A percentile compares a stretch with the other conserved stretches of the same genome.
Evolutionary conservation across 2,797 vertebrate genomes (phyloP).

Genomic region (Aeoliscus strigatus): DNA sequence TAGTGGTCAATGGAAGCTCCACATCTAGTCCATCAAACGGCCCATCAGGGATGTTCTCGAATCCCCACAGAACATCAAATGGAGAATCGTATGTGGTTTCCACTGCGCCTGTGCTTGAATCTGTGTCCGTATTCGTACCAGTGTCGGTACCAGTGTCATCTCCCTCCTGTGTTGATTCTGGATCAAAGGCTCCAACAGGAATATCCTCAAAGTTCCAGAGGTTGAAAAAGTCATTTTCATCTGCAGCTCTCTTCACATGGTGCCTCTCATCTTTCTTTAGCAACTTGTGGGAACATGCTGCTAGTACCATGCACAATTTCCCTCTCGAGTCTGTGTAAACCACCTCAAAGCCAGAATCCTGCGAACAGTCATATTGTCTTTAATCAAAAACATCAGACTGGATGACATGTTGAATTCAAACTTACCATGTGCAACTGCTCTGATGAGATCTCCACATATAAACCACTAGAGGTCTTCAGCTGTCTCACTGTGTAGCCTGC

Average conservation of each 20-base stretch:
- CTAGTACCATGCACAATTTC: background rate
- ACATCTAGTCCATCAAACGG: background rate
- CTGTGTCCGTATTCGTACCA: no score
- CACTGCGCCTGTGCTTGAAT: no score
- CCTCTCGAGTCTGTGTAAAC: constrained; percentile 10
- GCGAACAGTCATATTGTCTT: background rate
- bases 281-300: background rate
- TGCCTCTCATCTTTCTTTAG: background rate
- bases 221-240: no score
- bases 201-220: constrained; percentile 8
- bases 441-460: constrained; percentile 12
- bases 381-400: no score
- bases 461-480: background rate
- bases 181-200: background rate
- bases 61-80: constrained; percentile 1
- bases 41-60: constrained; percentile 3
- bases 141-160: no score
- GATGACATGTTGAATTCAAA: no score
- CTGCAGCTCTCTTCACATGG: constrained; percentile 1
- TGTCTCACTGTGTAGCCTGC: constrained; percentile 5
- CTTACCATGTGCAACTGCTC: constrained; percentile 8
- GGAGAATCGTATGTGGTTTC: no score
- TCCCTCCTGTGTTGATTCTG: no score
- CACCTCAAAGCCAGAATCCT: constrained; percentile 28
- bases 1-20: background rate